These are phyloP conservation scores for Phalanger gymnotis DNA, from an alignment of 2,797 vertebrate species.

Conservation along the genomic window DNA sequence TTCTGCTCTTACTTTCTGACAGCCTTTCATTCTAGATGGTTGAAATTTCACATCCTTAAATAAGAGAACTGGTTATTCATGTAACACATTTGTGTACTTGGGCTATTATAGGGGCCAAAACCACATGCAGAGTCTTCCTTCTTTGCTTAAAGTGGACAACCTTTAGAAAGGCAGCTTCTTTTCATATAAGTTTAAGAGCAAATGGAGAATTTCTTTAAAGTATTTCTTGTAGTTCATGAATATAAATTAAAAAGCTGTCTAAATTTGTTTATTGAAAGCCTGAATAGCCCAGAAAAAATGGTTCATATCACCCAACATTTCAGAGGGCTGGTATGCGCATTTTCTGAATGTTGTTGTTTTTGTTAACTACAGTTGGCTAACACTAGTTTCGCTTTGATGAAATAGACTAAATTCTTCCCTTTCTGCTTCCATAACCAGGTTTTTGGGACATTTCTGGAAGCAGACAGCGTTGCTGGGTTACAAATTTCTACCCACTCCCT, in stretches of 20 bases:
- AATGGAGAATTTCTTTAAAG: not conserved
- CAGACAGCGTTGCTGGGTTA: conserved; percentile 66
- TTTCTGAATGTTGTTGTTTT: not conserved
- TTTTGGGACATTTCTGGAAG: conserved; percentile 61
- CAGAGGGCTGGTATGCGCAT: not conserved
- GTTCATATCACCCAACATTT: not conserved
- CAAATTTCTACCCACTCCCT: conserved; percentile 72
- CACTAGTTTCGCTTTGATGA: conserved; percentile 57
- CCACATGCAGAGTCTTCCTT: not conserved
- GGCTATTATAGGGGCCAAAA: accelerated
- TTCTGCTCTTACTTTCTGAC: not conserved
- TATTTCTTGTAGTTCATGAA: not conserved
- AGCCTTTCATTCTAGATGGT: not conserved
- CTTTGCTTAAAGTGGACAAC: not conserved
- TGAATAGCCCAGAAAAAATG: not conserved
- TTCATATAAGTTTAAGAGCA: not conserved
- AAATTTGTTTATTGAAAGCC: not conserved
- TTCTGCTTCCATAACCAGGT: conserved; percentile 63
- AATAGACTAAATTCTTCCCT: conserved; percentile 60
- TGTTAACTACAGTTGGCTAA: not conserved
- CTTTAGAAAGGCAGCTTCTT: not conserved
- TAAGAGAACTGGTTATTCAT: not conserved
- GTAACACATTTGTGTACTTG: accelerated
- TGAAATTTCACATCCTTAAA: not conserved
- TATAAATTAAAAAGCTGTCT: not conserved